These are phyloP conservation scores for Chironomus striatipennis DNA, from an alignment of 1,140 invertebrate species.

Conservation along the genomic window DNA sequence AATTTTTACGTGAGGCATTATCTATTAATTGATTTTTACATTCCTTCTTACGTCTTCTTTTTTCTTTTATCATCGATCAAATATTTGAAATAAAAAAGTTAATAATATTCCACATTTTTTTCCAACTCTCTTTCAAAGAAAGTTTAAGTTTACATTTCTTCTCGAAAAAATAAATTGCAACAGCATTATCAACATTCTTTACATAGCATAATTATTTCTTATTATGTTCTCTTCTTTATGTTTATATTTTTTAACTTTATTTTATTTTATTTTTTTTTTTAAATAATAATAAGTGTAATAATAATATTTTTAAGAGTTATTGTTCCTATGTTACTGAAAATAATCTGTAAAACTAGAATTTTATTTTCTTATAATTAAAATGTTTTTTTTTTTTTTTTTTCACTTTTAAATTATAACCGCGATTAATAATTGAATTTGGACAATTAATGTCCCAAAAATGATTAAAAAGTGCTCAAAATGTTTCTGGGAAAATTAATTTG, in stretches of 20 bases:
- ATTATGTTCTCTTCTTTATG: no score
- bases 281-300: no score
- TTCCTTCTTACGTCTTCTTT: background rate
- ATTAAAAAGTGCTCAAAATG: no score
- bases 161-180: background rate
- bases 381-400: no score
- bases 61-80: background rate
- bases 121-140: background rate
- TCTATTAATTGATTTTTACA: background rate
- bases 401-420: no score
- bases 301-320: background rate
- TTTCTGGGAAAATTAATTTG: no score
- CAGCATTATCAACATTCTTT: slow-evolving; percentile 3
- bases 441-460: no score
- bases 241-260: no score
- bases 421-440: no score
- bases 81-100: background rate
- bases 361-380: no score
- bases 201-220: background rate
- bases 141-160: background rate
- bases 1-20: slow-evolving; percentile 6
- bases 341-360: background rate
- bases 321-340: background rate
- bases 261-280: no score
- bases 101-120: background rate